A percentile compares a stretch with the other conserved stretches of the same genome.
phyloP scores from a whole-genome alignment of 2,113 vertebrate species.

The Parus major region DNA sequence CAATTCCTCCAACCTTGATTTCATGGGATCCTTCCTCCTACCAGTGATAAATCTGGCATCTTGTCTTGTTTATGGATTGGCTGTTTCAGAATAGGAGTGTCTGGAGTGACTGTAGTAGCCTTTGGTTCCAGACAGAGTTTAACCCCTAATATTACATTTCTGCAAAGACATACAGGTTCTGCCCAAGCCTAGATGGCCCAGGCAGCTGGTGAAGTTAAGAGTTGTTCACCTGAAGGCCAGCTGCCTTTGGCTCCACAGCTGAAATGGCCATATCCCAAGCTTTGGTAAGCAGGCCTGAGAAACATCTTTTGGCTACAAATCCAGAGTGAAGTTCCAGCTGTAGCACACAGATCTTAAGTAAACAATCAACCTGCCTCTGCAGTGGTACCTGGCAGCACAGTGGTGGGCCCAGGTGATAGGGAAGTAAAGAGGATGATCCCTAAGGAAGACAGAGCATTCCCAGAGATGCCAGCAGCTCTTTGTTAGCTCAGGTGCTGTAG shows the following conservation, averaged over 20 bases:
- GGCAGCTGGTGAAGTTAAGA: not conserved
- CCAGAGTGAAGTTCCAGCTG: not conserved
- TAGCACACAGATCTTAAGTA: not conserved
- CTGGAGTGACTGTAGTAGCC: not conserved
- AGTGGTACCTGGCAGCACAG: not conserved
- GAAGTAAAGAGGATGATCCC: not conserved
- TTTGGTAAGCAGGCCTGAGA: not conserved
- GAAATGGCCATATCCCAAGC: not conserved
- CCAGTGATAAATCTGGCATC: not conserved
- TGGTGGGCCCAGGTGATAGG: not conserved
- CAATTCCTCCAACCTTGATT: not conserved
- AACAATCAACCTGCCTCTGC: not conserved
- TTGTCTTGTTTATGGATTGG: conserved; percentile 1
- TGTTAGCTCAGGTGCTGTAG: not conserved
- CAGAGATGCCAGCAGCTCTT: not conserved
- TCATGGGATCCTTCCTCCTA: not conserved
- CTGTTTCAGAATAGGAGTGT: not conserved
- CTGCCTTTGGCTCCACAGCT: not conserved
- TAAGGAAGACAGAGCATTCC: not conserved
- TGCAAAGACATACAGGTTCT: not conserved
- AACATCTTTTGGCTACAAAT: not conserved
- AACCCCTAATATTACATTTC: not conserved
- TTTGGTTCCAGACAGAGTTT: not conserved
- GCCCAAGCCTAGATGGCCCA: not conserved
- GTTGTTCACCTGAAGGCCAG: not conserved